Evolutionary conservation across 2,113 vertebrate genomes (phyloP).

Genomic region (Oceanites oceanicus): DNA sequence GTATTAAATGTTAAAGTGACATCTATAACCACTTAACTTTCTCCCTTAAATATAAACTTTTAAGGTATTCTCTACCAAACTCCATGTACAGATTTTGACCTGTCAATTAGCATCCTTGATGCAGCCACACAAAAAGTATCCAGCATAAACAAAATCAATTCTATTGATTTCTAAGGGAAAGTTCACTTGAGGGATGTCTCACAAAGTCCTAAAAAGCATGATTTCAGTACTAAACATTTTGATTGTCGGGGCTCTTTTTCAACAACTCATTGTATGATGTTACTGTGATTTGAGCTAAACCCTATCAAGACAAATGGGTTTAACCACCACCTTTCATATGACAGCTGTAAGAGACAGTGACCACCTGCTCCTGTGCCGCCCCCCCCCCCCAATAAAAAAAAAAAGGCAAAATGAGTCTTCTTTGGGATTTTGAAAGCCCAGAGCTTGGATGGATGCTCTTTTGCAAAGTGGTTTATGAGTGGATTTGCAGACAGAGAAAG

Average conservation of each 20-base stretch:
- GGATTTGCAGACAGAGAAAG: background rate
- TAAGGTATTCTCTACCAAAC: background rate
- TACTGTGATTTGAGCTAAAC: background rate
- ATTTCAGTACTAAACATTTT: background rate
- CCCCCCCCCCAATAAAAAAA: rapidly evolving
- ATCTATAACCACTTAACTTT: background rate
- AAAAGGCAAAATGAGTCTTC: background rate
- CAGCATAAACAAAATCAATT: constrained; percentile 34
- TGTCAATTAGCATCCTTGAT: background rate
- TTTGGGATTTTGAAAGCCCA: background rate
- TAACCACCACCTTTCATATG: background rate
- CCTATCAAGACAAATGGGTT: background rate
- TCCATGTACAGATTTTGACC: background rate
- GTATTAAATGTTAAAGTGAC: background rate
- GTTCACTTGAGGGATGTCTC: background rate
- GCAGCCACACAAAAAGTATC: background rate
- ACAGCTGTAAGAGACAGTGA: background rate
- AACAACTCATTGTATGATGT: background rate
- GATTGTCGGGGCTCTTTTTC: background rate
- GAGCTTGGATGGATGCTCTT: background rate
- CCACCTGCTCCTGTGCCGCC: background rate
- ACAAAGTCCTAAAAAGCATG: background rate
- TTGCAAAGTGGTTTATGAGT: background rate
- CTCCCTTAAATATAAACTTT: background rate
- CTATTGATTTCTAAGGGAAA: constrained; percentile 13